Base-by-base conservation (phyloP, 2,797 vertebrate genomes). In the Nasua narica region DNA sequence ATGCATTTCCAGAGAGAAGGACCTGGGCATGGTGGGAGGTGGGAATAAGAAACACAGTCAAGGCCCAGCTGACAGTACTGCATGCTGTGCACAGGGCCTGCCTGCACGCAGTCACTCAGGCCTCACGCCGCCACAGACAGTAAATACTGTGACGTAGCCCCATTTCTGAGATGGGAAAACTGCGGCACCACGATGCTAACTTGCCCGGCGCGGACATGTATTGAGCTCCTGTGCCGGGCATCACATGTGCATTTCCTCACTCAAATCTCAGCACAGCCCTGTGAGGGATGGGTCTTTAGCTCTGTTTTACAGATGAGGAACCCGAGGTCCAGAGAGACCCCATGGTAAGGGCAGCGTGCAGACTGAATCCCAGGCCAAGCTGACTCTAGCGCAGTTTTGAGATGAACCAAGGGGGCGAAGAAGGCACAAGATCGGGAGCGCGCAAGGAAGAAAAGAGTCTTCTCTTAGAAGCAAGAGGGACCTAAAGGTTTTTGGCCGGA, bases 21-120 rank as follows among this genome's bases (percentile, higher is more conserved):
- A 9, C 0, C 0, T 3, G 14, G 19, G 11, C 54, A 1, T 0
- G 13, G 35, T 0, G 46, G 76, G 76, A 52, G 18, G 8, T 19
- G 1, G 21, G 67, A 79, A 50, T 32, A 5, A 19, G 13, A 32
- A 77, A 65, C 6, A 18, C 50, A 25, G 1, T 23, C 58, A 6
- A 29, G 4, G 10, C 0, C 0, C 6, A 16, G 32, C 32, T 5
- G 43, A 15, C 37, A 1, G 5, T 11, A 2, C 60, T 1, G 43
- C 40, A 13, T 0, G 79, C 32, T 25, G 0, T 19, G 37, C 0
- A 2, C 19, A 9, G 62, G 29, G 56, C 46, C 21, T 15, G 32
- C 76, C 77, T 23, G 43, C 35, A 2, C 52, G 0, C 18, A 0
- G 16, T 52, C 46, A 21, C 27, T 29, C 69, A 35, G 29, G 67